Conservation (phyloP, 2,113 vertebrate species). For the Pimephales promelas region DNA sequence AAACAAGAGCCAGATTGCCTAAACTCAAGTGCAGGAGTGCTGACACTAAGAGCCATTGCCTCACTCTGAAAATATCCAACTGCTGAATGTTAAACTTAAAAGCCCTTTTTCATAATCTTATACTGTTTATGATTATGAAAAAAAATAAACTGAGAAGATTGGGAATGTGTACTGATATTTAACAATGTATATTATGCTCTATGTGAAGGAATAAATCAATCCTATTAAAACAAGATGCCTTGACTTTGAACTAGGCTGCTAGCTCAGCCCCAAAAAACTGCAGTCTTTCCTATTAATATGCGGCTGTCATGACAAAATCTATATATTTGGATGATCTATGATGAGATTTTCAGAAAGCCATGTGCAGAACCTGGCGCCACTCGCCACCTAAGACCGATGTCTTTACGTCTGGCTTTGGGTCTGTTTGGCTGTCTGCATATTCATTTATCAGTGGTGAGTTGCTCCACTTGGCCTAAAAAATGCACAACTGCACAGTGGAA, state of each 20-base stretch:
- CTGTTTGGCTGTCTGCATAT: constrained; percentile 46
- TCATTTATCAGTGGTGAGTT: constrained; percentile 45
- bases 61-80: constrained; percentile 69
- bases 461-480: constrained; percentile 26
- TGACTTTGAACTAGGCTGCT: constrained; percentile 11
- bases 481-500: constrained; percentile 26
- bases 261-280: constrained; percentile 27
- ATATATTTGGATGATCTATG: constrained; percentile 63
- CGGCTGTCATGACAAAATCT: constrained; percentile 48
- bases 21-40: constrained; percentile 66
- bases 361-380: constrained; percentile 52
- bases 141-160: neutral
- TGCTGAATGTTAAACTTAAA: constrained; percentile 43
- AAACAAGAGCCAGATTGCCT: constrained; percentile 70
- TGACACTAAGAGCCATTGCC: constrained; percentile 73
- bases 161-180: constrained; percentile 5
- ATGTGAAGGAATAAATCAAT: neutral
- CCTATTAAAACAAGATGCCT: neutral
- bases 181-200: neutral
- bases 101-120: neutral
- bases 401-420: constrained; percentile 63
- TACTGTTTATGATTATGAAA: constrained; percentile 1
- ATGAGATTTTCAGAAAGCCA: constrained; percentile 46
- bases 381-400: constrained; percentile 43
- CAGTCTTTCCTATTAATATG: constrained; percentile 53